Conservation (phyloP, 2,888 invertebrate genomes). For the Cybosia mesomella region DNA sequence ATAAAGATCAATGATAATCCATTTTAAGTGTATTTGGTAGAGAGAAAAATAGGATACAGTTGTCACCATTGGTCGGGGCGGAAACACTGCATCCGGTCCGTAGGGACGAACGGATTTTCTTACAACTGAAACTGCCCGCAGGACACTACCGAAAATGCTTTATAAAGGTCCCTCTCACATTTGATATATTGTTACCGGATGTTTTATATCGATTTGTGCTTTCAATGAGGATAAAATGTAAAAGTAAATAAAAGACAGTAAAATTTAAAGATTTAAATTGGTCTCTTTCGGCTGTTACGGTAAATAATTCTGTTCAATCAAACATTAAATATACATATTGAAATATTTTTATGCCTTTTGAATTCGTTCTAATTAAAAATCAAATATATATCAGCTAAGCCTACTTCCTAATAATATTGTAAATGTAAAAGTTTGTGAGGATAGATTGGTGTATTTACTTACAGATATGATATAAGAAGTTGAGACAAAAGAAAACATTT, state of each 20-base stretch:
- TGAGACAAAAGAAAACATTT: no score
- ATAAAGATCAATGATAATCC: constrained; percentile 32
- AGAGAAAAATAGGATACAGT: constrained; percentile 55
- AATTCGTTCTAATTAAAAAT: background rate
- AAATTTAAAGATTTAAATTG: constrained; percentile 38
- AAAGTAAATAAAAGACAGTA: constrained; percentile 48
- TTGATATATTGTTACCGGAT: constrained; percentile 75
- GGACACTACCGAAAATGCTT: constrained; percentile 72
- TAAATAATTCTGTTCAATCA: background rate
- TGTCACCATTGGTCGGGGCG: constrained; percentile 61
- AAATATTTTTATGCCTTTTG: background rate
- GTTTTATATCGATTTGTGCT: constrained; percentile 71
- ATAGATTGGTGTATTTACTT: no score
- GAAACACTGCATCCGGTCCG: constrained; percentile 71
- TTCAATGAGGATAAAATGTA: constrained; percentile 58
- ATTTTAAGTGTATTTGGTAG: constrained; percentile 37
- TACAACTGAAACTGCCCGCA: constrained; percentile 68
- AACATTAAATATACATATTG: background rate
- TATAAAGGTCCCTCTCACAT: constrained; percentile 66
- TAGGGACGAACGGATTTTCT: constrained; percentile 63
- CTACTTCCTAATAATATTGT: no score
- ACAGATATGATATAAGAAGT: no score
- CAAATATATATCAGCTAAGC: no score
- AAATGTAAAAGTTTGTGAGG: no score
- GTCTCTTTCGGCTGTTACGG: background rate